Base-by-base conservation (phyloP, 2,797 vertebrate species). In the Myotis pilosus region DNA sequence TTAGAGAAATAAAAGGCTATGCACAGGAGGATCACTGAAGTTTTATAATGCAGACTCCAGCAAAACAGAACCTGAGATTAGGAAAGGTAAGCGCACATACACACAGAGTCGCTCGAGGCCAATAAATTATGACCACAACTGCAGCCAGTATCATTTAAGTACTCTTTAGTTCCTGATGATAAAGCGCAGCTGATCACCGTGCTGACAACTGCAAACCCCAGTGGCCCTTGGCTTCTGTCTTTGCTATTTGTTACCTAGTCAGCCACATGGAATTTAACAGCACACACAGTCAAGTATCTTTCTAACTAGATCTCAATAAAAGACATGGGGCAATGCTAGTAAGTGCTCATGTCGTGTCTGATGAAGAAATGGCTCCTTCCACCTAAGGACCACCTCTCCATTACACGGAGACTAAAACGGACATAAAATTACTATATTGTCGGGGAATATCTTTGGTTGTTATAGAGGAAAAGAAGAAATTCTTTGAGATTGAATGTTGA, bases 101-200 rank as follows among this genome's bases (percentile, higher is more conserved):
- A 60, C 60, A 91, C 95, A 62, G 78, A 92, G 84, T 84, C 92
- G 4, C 96, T 94, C 16, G 97, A 96, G 96, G 60, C 84, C 78
- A 69, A 94, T 98, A 97, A 98, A 96, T 98, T 97, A 97, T 94
- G 94, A 72, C 91, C 78, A n/a, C 90, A 96, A 88, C 91, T 93
- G 75, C 80, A 96, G 95, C 92, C 88, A 81, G 92, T 94, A 96
- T 96, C 95, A 92, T 97, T 97, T 98, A 97, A 98, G 96, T 94
- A 95, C 95, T 97, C 85, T 97, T 98, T 96, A 88, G 87, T 97
- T 98, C 98, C 96, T 97, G 96, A 97, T 97, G 96, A 98, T 97
- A 97, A 97, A 98, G 95, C 44, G 55, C 83, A 62, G 85, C 88
- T 97, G 96, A 95, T 95, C 94, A 72, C 89, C 83, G 49, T 71